Conservation (phyloP, 2,888 invertebrate species). For the Leptogaster cylindrica region DNA sequence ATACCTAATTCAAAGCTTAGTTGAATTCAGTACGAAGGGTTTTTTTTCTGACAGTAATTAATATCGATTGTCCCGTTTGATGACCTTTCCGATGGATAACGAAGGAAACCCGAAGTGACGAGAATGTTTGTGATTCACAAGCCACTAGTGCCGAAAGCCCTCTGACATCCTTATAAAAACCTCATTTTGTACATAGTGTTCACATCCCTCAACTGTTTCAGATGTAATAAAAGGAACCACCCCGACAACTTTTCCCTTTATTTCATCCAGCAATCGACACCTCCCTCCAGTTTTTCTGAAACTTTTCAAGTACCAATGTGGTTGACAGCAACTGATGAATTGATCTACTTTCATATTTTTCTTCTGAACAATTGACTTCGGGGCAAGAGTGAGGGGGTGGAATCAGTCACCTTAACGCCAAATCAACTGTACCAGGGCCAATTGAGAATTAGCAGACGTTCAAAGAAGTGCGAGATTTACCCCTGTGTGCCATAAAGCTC, state of each 20-base stretch:
- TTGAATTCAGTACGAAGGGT: background rate
- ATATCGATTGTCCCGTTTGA: conserved; percentile 1
- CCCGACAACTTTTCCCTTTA: too few species aligned
- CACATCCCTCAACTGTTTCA: too few species aligned
- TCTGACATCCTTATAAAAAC: too few species aligned
- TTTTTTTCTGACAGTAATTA: conserved; percentile 9
- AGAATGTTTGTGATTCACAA: background rate
- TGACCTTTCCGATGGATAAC: background rate
- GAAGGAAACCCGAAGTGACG: background rate
- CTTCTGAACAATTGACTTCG: background rate
- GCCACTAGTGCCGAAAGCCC: too few species aligned
- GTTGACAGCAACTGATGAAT: conserved; percentile 16
- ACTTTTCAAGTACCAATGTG: background rate
- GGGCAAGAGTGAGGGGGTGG: background rate
- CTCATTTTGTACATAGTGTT: too few species aligned
- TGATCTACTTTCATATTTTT: background rate
- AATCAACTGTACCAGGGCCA: conserved; percentile 3
- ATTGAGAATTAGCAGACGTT: background rate
- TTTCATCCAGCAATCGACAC: background rate
- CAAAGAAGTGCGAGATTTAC: background rate
- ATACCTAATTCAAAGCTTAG: background rate
- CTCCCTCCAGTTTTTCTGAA: background rate
- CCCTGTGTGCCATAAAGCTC: too few species aligned
- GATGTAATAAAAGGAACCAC: too few species aligned
- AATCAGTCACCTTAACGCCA: conserved; percentile 30